Evolutionary conservation across 2,888 invertebrate species (phyloP), one percentile per base, ranked within the genome.

Genomic region (Mesodorylaimus sp.): DNA sequence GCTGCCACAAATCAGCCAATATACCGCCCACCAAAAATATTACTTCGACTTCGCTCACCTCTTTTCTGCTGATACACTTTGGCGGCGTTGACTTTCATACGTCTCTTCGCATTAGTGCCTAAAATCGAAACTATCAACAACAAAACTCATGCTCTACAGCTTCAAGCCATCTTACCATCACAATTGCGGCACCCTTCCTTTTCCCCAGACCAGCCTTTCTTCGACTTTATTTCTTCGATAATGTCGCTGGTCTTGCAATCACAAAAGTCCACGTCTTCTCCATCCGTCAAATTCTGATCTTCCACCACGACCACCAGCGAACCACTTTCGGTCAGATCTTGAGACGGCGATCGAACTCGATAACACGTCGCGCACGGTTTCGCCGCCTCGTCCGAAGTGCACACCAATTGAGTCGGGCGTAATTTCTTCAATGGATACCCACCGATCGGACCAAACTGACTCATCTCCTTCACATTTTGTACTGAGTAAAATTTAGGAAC

Each of bases 191-290:
- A n/a, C n/a, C n/a, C n/a, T n/a, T n/a, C n/a, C n/a, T n/a, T n/a
- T n/a, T n/a, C n/a, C n/a, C n/a, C n/a, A n/a, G n/a, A n/a, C n/a
- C n/a, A n/a, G n/a, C n/a, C n/a, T n/a, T n/a, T n/a, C n/a, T n/a
- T n/a, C n/a, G n/a, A n/a, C n/a, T n/a, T 32, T 7, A 45, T 45
- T 24, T 45, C 24, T 2, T 52, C 51, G 7, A 51, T 39, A 25
- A 51, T 28, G 28, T 54, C 54, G 28, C 45, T 45, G 23, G 50
- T 50, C 13, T 42, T 21, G 41, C 54, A 54, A 42, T 53, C 53
- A 39, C 54, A 54, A 37, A 48, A 45, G n/a, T n/a, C n/a, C n/a
- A n/a, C n/a, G n/a, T n/a, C 19, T 36, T 16, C 13, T 36, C 13
- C n/a, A 13, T 19, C 13, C 10, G 36, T 36, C n/a, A 10, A 36